These are phyloP conservation scores for Himalopsyche anomala DNA, from an alignment of 2,888 invertebrate genomes.

Conservation along the genomic window DNA sequence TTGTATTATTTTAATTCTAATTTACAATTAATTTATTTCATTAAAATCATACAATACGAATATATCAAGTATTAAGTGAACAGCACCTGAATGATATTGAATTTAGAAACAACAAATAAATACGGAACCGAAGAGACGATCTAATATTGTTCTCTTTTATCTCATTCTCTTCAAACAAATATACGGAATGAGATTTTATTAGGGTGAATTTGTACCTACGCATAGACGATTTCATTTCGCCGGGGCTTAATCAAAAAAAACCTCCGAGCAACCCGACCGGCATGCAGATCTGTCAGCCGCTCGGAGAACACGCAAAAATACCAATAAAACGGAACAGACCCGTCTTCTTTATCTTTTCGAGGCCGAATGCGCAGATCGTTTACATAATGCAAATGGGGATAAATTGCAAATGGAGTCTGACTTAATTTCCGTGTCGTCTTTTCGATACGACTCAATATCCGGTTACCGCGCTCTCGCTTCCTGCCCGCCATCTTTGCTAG, in stretches of 20 bases:
- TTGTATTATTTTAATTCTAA: too few species aligned
- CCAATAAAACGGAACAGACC: constrained; percentile 4
- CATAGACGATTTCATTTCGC: constrained; percentile 1
- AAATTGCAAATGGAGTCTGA: constrained; percentile 31
- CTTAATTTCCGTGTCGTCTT: constrained; percentile 30
- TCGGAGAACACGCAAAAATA: background rate
- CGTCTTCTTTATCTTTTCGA: background rate
- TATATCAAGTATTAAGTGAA: too few species aligned
- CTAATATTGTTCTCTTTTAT: background rate
- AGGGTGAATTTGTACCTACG: constrained; percentile 5
- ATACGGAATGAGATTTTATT: constrained; percentile 1
- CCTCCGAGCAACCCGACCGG: background rate
- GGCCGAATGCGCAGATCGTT: constrained; percentile 5
- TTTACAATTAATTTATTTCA: too few species aligned
- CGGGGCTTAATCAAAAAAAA: constrained; percentile 24
- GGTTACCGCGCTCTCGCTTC: constrained; percentile 19
- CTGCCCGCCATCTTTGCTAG: constrained; percentile 11
- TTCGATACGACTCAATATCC: constrained; percentile 34
- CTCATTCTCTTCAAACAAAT: constrained; percentile 2
- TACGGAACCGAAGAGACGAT: background rate
- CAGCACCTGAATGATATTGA: too few species aligned
- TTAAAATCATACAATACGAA: too few species aligned
- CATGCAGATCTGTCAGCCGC: background rate
- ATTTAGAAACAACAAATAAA: constrained; percentile 19
- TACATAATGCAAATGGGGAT: constrained; percentile 34